Evolutionary conservation across 2,113 vertebrate genomes (phyloP).

Genomic region (Corythoichthys haematopterus): DNA sequence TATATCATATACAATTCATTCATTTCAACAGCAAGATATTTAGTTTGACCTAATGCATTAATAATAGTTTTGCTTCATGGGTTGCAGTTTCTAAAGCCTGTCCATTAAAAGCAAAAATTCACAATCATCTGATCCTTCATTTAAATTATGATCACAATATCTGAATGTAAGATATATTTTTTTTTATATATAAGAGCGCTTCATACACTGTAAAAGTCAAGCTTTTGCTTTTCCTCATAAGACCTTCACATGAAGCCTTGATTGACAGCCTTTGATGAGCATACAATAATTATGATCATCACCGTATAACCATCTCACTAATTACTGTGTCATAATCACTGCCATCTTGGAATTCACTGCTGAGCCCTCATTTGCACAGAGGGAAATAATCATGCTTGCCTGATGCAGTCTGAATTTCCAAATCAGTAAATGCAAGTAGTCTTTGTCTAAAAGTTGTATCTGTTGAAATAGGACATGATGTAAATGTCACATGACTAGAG

Average conservation of each 20-base stretch:
- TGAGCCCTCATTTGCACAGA: constrained; percentile 44
- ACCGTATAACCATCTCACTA: constrained; percentile 48
- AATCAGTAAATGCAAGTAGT: constrained; percentile 30
- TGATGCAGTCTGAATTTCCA: constrained; percentile 42
- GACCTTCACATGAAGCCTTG: constrained; percentile 25
- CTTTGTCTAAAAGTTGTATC: constrained; percentile 20
- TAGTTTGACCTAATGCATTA: constrained; percentile 1
- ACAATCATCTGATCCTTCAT: constrained; percentile 15
- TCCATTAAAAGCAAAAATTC: not conserved
- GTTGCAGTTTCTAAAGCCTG: not conserved
- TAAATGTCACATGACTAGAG: constrained; percentile 16
- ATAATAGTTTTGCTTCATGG: constrained; percentile 6
- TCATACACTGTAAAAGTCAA: constrained; percentile 7
- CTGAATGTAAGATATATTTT: constrained; percentile 7
- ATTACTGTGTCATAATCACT: constrained; percentile 53
- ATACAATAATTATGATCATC: constrained; percentile 52
- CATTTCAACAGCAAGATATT: not conserved
- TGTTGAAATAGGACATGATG: constrained; percentile 18
- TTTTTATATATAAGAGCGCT: not conserved
- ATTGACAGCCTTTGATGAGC: constrained; percentile 48
- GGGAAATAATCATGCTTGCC: constrained; percentile 52
- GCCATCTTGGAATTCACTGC: constrained; percentile 48
- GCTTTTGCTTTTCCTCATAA: not conserved
- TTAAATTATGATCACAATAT: not conserved
- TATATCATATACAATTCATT: constrained; percentile 7